A percentile compares a stretch with the other conserved stretches of the same genome.
Evolutionary conservation across 2,797 vertebrate genomes (phyloP).

Genomic region (Chanos chanos): DNA sequence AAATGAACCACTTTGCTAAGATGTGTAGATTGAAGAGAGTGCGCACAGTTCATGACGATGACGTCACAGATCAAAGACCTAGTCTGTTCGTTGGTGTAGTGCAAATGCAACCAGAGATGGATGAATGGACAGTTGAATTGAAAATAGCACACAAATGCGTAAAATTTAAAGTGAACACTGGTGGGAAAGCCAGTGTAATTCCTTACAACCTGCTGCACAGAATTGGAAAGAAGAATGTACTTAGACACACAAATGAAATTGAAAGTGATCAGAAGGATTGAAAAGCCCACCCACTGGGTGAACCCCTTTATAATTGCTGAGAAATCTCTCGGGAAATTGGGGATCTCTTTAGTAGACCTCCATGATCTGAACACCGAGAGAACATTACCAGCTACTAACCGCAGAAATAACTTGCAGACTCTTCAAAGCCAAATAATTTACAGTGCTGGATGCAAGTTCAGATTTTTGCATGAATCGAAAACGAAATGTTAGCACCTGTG

Average conservation of each 20-base stretch:
- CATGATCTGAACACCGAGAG: conserved; percentile 2
- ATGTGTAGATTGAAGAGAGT: conserved; percentile 9
- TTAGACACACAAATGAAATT: too few species aligned
- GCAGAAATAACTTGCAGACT: background rate
- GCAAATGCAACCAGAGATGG: background rate
- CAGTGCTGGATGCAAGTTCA: background rate
- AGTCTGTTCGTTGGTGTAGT: background rate
- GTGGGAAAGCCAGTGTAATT: conserved; percentile 15
- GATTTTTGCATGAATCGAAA: conserved; percentile 22
- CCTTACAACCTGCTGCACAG: conserved; percentile 4
- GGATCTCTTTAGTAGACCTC: conserved; percentile 16
- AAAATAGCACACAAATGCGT: background rate
- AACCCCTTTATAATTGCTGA: conserved; percentile 10
- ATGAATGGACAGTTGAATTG: background rate
- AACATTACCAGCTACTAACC: conserved; percentile 11
- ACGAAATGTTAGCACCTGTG: conserved; percentile 14
- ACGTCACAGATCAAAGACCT: background rate
- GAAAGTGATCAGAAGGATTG: background rate
- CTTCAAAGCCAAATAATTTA: background rate
- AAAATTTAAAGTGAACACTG: conserved; percentile 11
- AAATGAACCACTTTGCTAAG: conserved; percentile 4
- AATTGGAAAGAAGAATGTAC: too few species aligned
- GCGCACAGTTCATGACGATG: too few species aligned
- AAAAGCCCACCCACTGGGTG: conserved; percentile 1
- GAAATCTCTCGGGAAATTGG: conserved; percentile 14